Base-by-base conservation (phyloP, 2,797 vertebrate species). In the Echiichthys vipera region DNA sequence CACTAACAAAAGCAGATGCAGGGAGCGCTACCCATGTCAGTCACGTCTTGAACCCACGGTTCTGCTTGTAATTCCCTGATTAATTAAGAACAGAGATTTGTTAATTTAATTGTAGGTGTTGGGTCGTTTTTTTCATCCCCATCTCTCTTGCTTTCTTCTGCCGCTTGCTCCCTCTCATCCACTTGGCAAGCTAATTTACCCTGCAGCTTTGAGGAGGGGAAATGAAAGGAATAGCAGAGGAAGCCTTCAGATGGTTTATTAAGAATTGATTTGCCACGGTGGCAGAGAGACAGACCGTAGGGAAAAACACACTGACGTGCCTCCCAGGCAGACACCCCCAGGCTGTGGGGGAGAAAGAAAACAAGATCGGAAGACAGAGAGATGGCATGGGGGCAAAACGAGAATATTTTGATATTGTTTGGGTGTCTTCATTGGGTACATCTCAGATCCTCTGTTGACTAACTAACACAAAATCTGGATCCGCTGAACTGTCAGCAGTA, bases 51-150 rank as follows among this genome's bases (percentile, higher is more conserved):
- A 71, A 79, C 73, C 81, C 61, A 22, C 47, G 54, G 55, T 79
- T 74, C 88, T 72, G 20, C 69, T 50, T 83, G 80, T 85, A 14
- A 36, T 87, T 92, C 88, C 86, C 91, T n/a, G 70, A 72, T 89
- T 86, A 84, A 89, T 89, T 91, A 90, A 84, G 86, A 79, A 18
- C 75, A 90, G 80, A 79, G 71, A 81, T 93, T 94, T 94, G 71
- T 91, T 91, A 88, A 92, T 87, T 90, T 86, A 55, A 43, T 65
- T 88, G 86, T 81, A 91, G 84, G 78, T 88, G 82, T 79, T 83
- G 66, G 7, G 59, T 71, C 57, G 20, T 67, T 74, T 78, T 62
- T 63, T 63, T 57, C 34, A 9, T 18, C 39, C 56, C 53, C 49
- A 49, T 3, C 59, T 7, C 56, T 18, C 53, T 64, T 55, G 62